Evolutionary conservation across 2,113 vertebrate genomes (phyloP).

Genomic region (Gallinago jamesoni): DNA sequence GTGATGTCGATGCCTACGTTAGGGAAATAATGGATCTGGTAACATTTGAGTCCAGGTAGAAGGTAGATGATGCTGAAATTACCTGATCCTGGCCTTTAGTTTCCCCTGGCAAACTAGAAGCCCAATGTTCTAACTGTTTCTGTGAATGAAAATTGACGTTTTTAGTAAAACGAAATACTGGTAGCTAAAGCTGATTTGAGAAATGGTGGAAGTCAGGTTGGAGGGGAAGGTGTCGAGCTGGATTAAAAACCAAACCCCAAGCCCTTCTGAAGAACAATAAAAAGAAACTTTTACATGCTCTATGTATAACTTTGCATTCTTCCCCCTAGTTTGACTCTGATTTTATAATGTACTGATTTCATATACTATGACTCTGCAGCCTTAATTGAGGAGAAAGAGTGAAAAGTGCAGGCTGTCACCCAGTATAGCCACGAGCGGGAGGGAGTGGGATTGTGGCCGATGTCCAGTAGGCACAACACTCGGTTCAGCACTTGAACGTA

Average conservation of each 20-base stretch:
- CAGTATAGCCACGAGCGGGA: not conserved
- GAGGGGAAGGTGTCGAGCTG: constrained; percentile 55
- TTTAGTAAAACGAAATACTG: constrained; percentile 21
- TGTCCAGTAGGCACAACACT: not conserved
- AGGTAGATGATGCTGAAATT: constrained; percentile 12
- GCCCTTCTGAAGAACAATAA: constrained; percentile 61
- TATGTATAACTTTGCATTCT: constrained; percentile 16
- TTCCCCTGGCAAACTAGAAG: constrained; percentile 9
- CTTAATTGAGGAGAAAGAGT: not conserved
- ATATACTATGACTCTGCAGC: not conserved
- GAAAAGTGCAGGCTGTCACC: not conserved
- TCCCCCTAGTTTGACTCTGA: not conserved
- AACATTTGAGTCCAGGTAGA: not conserved
- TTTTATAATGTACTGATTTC: not conserved
- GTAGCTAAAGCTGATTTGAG: constrained; percentile 21
- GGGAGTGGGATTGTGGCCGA: not conserved
- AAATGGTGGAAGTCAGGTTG: not conserved
- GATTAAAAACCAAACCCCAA: constrained; percentile 52
- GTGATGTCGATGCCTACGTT: not conserved
- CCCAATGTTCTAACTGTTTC: constrained; percentile 30
- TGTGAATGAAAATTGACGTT: not conserved
- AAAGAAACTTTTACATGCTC: constrained; percentile 26
- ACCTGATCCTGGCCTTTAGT: not conserved
- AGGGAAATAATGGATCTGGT: constrained; percentile 14
- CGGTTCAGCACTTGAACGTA: constrained; percentile 1